These are phyloP conservation scores for Drosophila algonquin DNA, from an alignment of 2,888 invertebrate species.

Conservation along the genomic window DNA sequence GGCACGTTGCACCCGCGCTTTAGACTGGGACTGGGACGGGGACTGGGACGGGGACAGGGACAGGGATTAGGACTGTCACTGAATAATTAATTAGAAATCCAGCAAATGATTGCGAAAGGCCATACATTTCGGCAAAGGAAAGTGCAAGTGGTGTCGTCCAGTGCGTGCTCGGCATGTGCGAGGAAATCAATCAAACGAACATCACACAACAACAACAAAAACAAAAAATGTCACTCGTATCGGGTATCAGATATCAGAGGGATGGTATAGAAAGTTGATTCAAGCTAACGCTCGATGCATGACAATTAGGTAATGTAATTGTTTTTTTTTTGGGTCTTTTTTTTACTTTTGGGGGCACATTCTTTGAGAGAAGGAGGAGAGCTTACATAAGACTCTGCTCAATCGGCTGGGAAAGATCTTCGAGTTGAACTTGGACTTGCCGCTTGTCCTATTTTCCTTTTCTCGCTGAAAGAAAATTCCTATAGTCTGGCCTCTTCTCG, in stretches of 20 bases:
- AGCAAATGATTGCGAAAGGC: constrained; percentile 24
- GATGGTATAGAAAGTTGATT: constrained; percentile 64
- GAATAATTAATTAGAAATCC: constrained; percentile 63
- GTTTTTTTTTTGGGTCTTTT: background rate
- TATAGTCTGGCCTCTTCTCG: constrained; percentile 2
- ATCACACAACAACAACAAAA: constrained; percentile 14
- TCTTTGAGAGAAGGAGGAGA: constrained; percentile 11
- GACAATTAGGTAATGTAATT: constrained; percentile 43
- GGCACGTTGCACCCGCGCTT: constrained; percentile 49
- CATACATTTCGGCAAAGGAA: constrained; percentile 45
- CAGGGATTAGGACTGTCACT: constrained; percentile 27
- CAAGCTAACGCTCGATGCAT: constrained; percentile 43
- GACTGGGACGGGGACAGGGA: too few species aligned
- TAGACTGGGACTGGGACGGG: background rate
- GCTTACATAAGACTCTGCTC: constrained; percentile 60
- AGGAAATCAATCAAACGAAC: constrained; percentile 56
- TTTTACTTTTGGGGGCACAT: constrained; percentile 24
- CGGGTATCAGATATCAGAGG: background rate
- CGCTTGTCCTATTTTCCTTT: constrained; percentile 17
- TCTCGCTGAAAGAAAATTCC: background rate
- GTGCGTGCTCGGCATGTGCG: constrained; percentile 62
- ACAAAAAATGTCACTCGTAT: background rate
- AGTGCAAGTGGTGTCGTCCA: constrained; percentile 66
- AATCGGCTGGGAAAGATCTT: constrained; percentile 28
- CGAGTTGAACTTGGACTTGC: constrained; percentile 16